phyloP scores from a whole-genome alignment of 2,113 vertebrate species.

The Sigmodon hispidus region DNA sequence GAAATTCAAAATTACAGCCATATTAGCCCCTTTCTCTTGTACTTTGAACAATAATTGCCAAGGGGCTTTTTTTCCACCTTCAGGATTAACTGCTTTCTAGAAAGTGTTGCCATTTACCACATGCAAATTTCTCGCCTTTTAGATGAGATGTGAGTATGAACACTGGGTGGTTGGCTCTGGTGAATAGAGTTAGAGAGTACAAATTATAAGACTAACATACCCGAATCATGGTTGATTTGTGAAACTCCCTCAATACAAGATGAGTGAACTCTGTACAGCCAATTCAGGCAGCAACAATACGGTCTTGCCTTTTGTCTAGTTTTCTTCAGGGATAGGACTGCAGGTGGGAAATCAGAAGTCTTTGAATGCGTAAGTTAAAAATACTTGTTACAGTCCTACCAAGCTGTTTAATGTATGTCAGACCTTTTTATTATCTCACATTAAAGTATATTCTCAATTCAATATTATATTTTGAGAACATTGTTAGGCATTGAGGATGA shows the following conservation, averaged over 20 bases:
- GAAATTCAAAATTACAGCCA: slow-evolving; percentile 78
- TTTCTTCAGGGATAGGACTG: not conserved
- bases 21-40: slow-evolving; percentile 78
- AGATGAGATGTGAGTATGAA: slow-evolving; percentile 79
- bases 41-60: slow-evolving; percentile 80
- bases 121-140: slow-evolving; percentile 82
- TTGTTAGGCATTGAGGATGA: not conserved
- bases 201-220: slow-evolving; percentile 82
- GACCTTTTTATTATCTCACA: not conserved
- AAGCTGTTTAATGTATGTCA: not conserved
- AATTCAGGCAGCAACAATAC: slow-evolving; percentile 57
- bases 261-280: slow-evolving; percentile 44
- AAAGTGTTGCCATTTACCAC: slow-evolving; percentile 73
- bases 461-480: not conserved
- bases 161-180: slow-evolving; percentile 71
- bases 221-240: slow-evolving; percentile 79
- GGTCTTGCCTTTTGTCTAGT: slow-evolving; percentile 48
- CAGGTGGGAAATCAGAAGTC: slow-evolving; percentile 35
- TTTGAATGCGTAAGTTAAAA: not conserved
- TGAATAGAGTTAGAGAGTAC: slow-evolving; percentile 75
- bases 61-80: slow-evolving; percentile 51
- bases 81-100: slow-evolving; percentile 80
- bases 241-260: slow-evolving; percentile 66
- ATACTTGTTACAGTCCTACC: not conserved
- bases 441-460: slow-evolving; percentile 22